Conservation (phyloP, 2,888 invertebrate genomes). For the Bibio marci region DNA sequence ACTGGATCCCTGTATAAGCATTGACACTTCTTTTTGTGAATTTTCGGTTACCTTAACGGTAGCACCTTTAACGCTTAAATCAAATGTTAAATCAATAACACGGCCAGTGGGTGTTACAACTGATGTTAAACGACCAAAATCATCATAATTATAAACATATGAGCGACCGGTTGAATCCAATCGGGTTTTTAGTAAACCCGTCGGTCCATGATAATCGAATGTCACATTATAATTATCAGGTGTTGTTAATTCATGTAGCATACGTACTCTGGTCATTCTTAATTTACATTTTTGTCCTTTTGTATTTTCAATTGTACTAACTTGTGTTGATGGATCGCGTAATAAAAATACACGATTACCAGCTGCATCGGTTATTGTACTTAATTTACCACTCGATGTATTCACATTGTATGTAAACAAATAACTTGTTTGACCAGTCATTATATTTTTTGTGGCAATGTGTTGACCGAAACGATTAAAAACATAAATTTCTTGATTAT, state of each 20-base stretch:
- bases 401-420: conserved; percentile 92
- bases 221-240: conserved; percentile 89
- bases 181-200: conserved; percentile 75
- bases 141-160: conserved; percentile 88
- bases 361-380: conserved; percentile 83
- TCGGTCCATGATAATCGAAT: conserved; percentile 83
- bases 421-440: conserved; percentile 88
- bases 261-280: conserved; percentile 81
- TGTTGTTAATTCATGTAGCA: conserved; percentile 77
- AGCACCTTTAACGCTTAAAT: conserved; percentile 80
- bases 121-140: conserved; percentile 78
- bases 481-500: conserved; percentile 86
- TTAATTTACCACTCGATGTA: conserved; percentile 87
- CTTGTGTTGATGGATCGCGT: conserved; percentile 69
- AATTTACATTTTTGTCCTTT: conserved; percentile 83
- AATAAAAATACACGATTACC: conserved; percentile 75
- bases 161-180: conserved; percentile 79
- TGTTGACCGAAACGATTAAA: conserved; percentile 94
- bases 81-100: conserved; percentile 72
- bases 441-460: conserved; percentile 78
- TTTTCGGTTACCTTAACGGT: conserved; percentile 72
- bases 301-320: conserved; percentile 87
- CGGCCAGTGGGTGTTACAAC: conserved; percentile 93
- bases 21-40: conserved; percentile 63
- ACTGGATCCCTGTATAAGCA: conserved; percentile 74